Base-by-base conservation (phyloP, 2,888 invertebrate species). In the Pristionchus exspectatus region DNA sequence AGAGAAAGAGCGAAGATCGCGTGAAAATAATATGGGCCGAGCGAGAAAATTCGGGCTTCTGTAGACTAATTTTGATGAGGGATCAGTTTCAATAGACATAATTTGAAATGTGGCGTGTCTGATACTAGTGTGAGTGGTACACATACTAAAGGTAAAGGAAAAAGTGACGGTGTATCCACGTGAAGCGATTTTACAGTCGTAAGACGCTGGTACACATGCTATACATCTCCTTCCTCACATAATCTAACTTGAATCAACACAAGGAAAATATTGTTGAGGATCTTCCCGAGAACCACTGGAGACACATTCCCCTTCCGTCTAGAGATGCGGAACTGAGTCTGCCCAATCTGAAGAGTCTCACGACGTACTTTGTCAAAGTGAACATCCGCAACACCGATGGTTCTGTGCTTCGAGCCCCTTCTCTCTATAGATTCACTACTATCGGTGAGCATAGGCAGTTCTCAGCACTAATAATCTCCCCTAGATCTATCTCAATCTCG, bases 381-480 rank as follows among this genome's bases (percentile, higher is more conserved):
- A 92, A 93, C 87, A 92, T 95, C 9, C 91, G 93, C 21, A 92
- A 93, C 56, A 81, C 63, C 38, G 93, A 94, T 87, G 95, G 95
- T 24, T 91, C 92, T 2, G 90, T 93, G n/a, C 90, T 93, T 16
- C 91, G 92, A n/a, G 92, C 94, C 27, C 93, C 94, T 9, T 90
- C 92, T 14, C 90, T 94, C 89, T 95, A 95, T 90, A 89, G 93
- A 84, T 95, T 95, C 91, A 94, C 92, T 77, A 95, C 95, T 18
- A 93, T 93, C 89, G 93, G 94, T 94, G 83, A 91, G 91, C 4
- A n/a, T 24, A 44, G 3, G 18, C 0, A 50, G 44, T 9, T 50
- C 9, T 50, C 10, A 50, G 9, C 7, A 50, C 12, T 50, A 0
- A 9, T 9, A 50, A 7, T 38, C 10, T 50, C 44, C 44, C 44